Percentiles rank a stretch among this genome's conserved stretches.
Evolutionary conservation across 2,797 vertebrate genomes (phyloP).

Genomic region (Cuniculus paca): DNA sequence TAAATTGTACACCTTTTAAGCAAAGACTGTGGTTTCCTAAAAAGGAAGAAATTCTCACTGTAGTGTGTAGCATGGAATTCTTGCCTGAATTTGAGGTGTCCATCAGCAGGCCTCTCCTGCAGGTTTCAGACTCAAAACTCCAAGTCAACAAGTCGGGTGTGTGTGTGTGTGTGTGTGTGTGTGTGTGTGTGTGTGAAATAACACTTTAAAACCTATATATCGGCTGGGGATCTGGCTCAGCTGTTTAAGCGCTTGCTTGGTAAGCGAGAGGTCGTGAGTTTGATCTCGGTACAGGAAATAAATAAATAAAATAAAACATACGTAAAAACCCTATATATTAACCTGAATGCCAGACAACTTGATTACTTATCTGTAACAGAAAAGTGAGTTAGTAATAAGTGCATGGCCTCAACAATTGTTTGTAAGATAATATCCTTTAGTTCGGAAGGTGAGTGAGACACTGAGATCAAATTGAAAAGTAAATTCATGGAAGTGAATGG

Average conservation of each 20-base stretch:
- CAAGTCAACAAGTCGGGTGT: not conserved
- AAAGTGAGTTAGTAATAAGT: not conserved
- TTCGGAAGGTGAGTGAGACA: not conserved
- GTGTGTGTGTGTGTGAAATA: not conserved
- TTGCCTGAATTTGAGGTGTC: not conserved
- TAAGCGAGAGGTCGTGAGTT: too few relatives aligned
- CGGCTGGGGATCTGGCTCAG: too few relatives aligned
- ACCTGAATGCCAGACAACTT: too few relatives aligned
- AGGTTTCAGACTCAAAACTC: not conserved
- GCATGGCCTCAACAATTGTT: not conserved
- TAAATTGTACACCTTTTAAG: not conserved
- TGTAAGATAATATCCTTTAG: not conserved
- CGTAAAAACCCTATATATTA: not conserved
- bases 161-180: not conserved
- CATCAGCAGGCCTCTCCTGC: not conserved
- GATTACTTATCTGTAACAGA: not conserved
- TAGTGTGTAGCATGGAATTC: not conserved
- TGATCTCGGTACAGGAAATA: too few relatives aligned
- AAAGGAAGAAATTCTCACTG: not conserved
- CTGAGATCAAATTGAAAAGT: not conserved
- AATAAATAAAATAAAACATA: too few relatives aligned
- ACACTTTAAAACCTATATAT: not conserved
- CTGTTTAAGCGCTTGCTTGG: too few relatives aligned
- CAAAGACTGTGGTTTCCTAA: not conserved
- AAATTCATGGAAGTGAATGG: not conserved